Evolutionary conservation across 2,888 invertebrate species (phyloP).

Genomic region (Orchestes rusci): DNA sequence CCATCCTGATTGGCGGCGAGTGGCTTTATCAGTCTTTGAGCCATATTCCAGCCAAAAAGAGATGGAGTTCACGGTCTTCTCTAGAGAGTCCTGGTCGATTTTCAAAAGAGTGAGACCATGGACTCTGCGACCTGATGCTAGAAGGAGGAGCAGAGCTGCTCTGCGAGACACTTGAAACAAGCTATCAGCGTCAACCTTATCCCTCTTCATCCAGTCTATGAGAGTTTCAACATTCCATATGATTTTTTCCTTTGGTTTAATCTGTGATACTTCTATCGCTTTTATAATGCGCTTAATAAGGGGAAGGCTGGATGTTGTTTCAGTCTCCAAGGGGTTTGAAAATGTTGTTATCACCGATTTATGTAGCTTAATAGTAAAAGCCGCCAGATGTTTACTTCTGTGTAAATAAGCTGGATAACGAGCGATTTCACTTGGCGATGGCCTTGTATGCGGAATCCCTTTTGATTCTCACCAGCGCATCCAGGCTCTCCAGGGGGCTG

Average conservation of each 20-base stretch:
- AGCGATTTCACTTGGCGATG: conserved; percentile 1
- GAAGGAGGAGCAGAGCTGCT: no score
- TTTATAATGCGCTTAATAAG: conserved; percentile 22
- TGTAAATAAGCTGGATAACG: conserved; percentile 12
- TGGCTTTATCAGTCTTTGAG: no score
- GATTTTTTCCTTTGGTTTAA: conserved; percentile 9
- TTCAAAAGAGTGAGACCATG: no score
- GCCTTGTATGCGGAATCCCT: conserved; percentile 5
- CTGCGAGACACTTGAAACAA: no score
- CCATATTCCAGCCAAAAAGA: no score
- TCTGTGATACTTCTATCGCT: conserved; percentile 17
- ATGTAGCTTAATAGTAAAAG: conserved; percentile 12
- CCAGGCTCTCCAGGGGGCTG: conserved; percentile 14
- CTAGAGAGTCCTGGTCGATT: no score
- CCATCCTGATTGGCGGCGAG: no score
- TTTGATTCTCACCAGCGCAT: conserved; percentile 1
- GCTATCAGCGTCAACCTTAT: conserved; percentile 7
- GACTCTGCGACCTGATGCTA: no score
- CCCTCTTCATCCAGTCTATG: conserved; percentile 8
- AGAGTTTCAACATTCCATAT: conserved; percentile 17
- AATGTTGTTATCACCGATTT: conserved; percentile 16
- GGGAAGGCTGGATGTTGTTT: conserved; percentile 12
- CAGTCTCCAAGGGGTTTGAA: conserved; percentile 11
- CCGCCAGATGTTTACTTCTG: conserved; percentile 8
- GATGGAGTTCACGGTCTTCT: no score